Conservation (phyloP, 2,797 vertebrate genomes). For the Enteromius fasciolatus region DNA sequence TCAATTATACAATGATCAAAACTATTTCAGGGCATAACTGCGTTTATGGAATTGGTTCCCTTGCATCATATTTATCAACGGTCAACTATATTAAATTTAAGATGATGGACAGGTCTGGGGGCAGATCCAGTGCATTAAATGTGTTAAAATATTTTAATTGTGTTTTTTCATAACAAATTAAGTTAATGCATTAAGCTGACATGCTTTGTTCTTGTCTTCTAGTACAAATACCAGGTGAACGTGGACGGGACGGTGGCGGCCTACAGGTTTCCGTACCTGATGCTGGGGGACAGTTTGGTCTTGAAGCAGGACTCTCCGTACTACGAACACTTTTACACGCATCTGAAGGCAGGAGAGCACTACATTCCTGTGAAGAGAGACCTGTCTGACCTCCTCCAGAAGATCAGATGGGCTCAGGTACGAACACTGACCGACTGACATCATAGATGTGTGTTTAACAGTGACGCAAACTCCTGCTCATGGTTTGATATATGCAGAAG, state of each 20-base stretch:
- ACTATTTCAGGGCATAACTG: no score
- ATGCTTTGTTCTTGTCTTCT: neutral
- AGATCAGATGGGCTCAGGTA: slow-evolving; percentile 89
- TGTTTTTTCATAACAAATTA: no score
- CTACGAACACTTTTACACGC: slow-evolving; percentile 90
- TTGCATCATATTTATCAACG: no score
- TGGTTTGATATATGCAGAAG: slow-evolving; percentile 70
- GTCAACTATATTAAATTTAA: no score
- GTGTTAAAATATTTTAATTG: no score
- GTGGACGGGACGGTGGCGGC: slow-evolving; percentile 92
- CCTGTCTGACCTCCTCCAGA: slow-evolving; percentile 87
- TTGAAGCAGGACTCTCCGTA: slow-evolving; percentile 91
- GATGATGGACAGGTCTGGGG: no score
- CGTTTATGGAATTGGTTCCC: no score
- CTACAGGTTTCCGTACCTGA: slow-evolving; percentile 90
- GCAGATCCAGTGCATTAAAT: no score
- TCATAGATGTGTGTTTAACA: neutral
- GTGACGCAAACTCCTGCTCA: neutral
- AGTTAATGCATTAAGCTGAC: no score
- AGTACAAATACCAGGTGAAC: slow-evolving; percentile 95
- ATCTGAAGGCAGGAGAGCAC: slow-evolving; percentile 82
- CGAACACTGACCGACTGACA: neutral
- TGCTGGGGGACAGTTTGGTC: slow-evolving; percentile 90
- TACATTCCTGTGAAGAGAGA: slow-evolving; percentile 85
- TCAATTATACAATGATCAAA: no score